A percentile compares a stretch with the other conserved stretches of the same genome.
Evolutionary conservation across 2,888 invertebrate species (phyloP).

Genomic region (Oligia fasciuncula): DNA sequence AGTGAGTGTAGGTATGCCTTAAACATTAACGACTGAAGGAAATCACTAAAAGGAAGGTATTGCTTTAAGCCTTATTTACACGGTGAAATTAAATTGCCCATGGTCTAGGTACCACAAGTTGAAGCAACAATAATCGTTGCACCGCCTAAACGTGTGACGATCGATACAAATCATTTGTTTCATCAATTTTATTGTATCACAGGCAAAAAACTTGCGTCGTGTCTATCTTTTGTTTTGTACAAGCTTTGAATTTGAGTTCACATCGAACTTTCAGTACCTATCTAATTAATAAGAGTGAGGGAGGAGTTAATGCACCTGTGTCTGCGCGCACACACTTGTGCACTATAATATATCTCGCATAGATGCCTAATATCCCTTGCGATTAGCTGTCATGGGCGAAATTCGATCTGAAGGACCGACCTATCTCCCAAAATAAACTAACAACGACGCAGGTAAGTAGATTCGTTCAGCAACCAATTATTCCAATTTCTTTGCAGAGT

Average conservation of each 20-base stretch:
- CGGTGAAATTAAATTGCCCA: neutral
- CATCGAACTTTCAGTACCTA: neutral
- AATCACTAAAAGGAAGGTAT: neutral
- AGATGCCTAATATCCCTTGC: no score
- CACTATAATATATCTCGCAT: neutral
- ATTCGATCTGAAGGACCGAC: neutral
- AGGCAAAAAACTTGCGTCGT: neutral
- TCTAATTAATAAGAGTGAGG: neutral
- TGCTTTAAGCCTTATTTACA: neutral
- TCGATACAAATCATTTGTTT: neutral
- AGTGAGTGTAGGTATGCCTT: conserved; percentile 10
- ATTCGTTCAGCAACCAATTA: neutral
- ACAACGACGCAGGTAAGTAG: neutral
- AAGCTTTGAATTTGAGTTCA: neutral
- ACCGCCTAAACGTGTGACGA: neutral
- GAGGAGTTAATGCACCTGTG: no score
- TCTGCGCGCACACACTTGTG: neutral
- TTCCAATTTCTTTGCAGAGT: conserved; percentile 21
- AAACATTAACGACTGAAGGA: conserved; percentile 21
- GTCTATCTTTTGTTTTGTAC: neutral
- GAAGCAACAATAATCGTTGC: neutral
- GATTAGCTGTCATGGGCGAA: neutral
- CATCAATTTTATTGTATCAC: neutral
- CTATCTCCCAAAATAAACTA: neutral
- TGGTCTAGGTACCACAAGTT: neutral